A percentile compares a stretch with the other conserved stretches of the same genome.
Conservation (phyloP, 2,797 vertebrate species). For the Myiotriccus ornatus region DNA sequence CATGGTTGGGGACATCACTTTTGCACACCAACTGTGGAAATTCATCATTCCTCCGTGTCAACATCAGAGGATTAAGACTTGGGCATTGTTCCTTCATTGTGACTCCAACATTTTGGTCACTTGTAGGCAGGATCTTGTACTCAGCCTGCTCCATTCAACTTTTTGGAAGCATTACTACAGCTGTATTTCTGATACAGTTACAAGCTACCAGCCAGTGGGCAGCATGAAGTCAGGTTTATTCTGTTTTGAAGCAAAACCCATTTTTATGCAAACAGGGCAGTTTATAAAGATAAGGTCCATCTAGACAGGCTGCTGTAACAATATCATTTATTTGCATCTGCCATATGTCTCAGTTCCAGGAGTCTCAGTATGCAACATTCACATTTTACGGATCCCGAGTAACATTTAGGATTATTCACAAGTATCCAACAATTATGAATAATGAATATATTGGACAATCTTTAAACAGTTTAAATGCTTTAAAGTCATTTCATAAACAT, state of each 20-base stretch:
- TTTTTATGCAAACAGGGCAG: not conserved
- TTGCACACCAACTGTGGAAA: conserved; percentile 43
- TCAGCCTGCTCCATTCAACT: not conserved
- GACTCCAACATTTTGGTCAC: not conserved
- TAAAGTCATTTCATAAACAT: not conserved
- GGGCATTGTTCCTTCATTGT: not conserved
- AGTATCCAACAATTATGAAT: not conserved
- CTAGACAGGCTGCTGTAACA: not conserved
- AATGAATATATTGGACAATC: not conserved
- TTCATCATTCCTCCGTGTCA: conserved; percentile 4
- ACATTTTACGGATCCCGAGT: not conserved
- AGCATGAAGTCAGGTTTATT: not conserved
- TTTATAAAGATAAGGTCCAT: not conserved
- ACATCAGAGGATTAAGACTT: conserved; percentile 19
- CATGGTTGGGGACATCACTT: not conserved
- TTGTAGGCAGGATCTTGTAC: not conserved
- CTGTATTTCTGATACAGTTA: not conserved
- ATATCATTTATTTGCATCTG: not conserved
- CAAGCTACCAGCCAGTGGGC: not conserved
- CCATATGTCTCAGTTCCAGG: not conserved
- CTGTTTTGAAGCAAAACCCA: not conserved
- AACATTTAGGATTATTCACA: not conserved
- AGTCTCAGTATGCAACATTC: not conserved
- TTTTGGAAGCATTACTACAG: not conserved
- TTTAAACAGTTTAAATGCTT: not conserved